Evolutionary conservation across 2,797 vertebrate species (phyloP).

Genomic region (Heteromormyrus szaboi): DNA sequence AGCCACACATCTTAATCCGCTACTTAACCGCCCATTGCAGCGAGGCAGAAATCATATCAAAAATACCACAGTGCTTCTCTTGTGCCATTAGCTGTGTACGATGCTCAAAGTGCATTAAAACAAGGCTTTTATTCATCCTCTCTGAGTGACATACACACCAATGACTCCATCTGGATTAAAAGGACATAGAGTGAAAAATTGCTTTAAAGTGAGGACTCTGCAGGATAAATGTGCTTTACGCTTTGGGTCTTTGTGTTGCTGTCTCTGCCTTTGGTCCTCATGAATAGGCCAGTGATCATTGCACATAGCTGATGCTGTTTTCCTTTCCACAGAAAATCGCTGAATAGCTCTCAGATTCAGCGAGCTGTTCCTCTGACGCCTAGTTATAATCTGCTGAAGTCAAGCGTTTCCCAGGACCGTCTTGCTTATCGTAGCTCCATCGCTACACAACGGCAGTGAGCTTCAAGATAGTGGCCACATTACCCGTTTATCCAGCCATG

Average conservation of each 20-base stretch:
- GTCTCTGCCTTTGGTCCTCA: not conserved
- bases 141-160: not conserved
- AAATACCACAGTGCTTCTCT: not conserved
- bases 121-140: not conserved
- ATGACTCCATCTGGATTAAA: not conserved
- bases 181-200: not conserved
- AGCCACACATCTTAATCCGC: not conserved
- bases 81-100: not conserved
- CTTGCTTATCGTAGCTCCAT: not conserved
- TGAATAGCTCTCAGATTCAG: not conserved
- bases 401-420: not conserved
- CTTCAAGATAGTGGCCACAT: not conserved
- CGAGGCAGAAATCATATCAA: not conserved
- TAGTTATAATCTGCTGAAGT: not conserved
- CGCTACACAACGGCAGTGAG: not conserved
- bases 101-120: not conserved
- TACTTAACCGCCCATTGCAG: not conserved
- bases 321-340: not conserved
- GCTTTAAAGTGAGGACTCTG: not conserved
- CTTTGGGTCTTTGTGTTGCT: not conserved
- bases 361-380: not conserved
- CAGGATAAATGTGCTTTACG: not conserved
- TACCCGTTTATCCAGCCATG: not conserved
- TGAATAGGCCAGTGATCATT: not conserved
- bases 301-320: not conserved